Evolutionary conservation across 2,888 invertebrate species (phyloP).

Genomic region (Dasypogon diadema): DNA sequence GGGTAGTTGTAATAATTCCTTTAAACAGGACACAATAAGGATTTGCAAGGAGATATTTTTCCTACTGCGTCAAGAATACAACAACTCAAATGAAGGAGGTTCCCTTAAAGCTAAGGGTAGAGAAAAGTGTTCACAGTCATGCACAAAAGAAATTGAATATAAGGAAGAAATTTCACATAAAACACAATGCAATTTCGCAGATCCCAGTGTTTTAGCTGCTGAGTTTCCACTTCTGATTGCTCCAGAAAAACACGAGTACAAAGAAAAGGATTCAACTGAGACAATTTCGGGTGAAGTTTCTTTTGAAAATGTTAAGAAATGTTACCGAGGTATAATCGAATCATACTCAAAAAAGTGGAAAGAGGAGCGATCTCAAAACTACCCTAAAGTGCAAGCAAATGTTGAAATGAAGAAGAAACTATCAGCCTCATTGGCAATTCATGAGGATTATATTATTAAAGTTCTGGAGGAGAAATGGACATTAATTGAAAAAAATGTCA

Average conservation of each 20-base stretch:
- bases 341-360: not conserved
- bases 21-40: constrained; percentile 7
- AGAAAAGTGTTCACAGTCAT: not conserved
- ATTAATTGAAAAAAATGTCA: not conserved
- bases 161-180: constrained; percentile 9
- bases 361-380: not conserved
- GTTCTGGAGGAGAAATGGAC: constrained; percentile 34
- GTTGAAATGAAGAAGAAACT: constrained; percentile 15
- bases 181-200: constrained; percentile 28
- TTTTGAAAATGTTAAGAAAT: constrained; percentile 9
- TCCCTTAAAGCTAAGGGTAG: not conserved
- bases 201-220: constrained; percentile 31
- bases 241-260: constrained; percentile 18
- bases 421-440: constrained; percentile 30
- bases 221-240: constrained; percentile 32
- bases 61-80: not conserved
- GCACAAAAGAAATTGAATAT: not conserved
- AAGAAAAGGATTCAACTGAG: not conserved
- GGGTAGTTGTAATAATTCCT: not conserved
- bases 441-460: constrained; percentile 32
- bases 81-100: not conserved
- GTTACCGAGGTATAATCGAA: constrained; percentile 10
- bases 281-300: not conserved
- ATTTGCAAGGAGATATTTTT: constrained; percentile 23
- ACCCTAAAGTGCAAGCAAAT: not conserved